Conservation (phyloP, 2,797 vertebrate genomes). For the Bucorvus abyssinicus region DNA sequence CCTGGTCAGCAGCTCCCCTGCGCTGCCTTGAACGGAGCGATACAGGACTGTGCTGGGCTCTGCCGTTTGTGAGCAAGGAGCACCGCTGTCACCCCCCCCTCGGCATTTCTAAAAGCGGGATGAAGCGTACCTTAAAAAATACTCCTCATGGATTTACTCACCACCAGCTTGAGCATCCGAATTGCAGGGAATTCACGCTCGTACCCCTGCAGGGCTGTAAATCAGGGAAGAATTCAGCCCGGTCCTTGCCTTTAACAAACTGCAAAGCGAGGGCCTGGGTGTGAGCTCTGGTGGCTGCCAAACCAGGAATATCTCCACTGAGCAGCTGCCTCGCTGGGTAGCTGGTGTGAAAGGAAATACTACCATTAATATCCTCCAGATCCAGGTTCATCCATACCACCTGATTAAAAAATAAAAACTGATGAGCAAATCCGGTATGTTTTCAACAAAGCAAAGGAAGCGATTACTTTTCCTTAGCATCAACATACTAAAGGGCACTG, state of each 20-base stretch:
- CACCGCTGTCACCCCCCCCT: not conserved
- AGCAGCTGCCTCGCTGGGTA: not conserved
- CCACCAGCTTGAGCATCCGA: not conserved
- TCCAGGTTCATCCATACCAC: not conserved
- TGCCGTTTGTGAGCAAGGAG: not conserved
- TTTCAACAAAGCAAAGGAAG: not conserved
- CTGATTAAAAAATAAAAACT: not conserved
- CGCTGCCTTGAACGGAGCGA: not conserved
- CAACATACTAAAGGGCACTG: not conserved
- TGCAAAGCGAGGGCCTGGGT: not conserved
- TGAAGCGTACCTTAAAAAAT: not conserved
- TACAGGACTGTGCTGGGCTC: not conserved
- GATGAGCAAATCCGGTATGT: not conserved
- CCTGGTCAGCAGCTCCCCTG: conserved; percentile 32
- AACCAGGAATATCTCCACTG: not conserved
- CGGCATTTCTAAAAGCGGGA: not conserved
- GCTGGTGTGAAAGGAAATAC: not conserved
- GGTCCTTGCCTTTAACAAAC: not conserved
- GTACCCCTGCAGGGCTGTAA: not conserved
- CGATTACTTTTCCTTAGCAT: not conserved
- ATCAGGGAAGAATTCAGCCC: not conserved
- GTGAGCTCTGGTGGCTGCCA: not conserved
- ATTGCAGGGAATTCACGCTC: not conserved
- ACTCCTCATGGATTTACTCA: not conserved
- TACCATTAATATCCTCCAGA: not conserved